phyloP scores from a whole-genome alignment of 2,113 vertebrate genomes.

The Candoia aspera region DNA sequence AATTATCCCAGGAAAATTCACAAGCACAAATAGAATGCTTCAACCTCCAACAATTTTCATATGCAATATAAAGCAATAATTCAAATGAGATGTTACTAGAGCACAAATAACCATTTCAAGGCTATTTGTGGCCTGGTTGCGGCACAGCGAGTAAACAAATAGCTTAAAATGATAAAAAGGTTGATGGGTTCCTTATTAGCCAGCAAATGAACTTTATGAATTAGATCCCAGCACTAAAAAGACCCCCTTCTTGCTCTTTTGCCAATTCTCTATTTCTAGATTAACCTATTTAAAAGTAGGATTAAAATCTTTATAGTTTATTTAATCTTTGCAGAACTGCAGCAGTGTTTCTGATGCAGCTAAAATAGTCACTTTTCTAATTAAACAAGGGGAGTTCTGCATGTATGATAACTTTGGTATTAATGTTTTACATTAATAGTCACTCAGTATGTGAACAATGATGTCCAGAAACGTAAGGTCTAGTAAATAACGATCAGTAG shows the following conservation, averaged over 20 bases:
- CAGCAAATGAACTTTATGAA: not conserved
- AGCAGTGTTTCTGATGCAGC: not conserved
- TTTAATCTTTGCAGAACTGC: not conserved
- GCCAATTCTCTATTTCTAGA: not conserved
- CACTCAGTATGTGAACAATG: not conserved
- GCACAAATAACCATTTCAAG: not conserved
- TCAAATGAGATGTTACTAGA: not conserved
- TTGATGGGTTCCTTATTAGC: not conserved
- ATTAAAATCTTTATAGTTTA: not conserved
- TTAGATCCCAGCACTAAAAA: not conserved
- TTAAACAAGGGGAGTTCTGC: not conserved
- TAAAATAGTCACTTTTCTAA: not conserved
- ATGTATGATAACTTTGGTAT: not conserved
- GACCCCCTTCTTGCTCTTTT: not conserved
- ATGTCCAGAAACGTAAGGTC: not conserved
- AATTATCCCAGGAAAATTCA: not conserved
- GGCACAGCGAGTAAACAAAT: not conserved
- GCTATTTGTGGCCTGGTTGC: not conserved
- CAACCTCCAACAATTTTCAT: not conserved
- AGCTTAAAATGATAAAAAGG: not conserved
- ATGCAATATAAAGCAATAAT: not conserved
- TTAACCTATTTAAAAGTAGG: not conserved
- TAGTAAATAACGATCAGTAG: not conserved
- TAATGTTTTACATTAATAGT: not conserved
- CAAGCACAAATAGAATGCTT: not conserved